Evolutionary conservation across 2,888 invertebrate species (phyloP), one percentile per base, ranked within the genome.

Genomic region (Papilio elwesi): DNA sequence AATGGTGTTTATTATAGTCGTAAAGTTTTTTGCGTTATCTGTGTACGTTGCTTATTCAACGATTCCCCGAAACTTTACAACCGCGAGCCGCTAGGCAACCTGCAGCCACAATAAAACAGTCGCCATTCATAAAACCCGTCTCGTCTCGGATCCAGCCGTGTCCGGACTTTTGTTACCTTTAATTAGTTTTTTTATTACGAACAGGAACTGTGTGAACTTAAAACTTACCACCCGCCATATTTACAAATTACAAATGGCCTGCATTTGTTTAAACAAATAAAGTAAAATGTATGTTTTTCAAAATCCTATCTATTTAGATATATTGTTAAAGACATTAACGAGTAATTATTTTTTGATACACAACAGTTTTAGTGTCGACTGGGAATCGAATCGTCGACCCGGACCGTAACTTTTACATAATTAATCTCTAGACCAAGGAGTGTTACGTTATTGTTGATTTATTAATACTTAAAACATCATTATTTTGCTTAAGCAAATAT

Each of bases 1-100:
- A 77, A 75, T 76, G 65, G 68, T 68, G 47, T 48, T 70, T 64
- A 72, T 57, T 68, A 75, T 67, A 67, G 47, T 71, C 71, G 71
- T 71, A 71, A 59, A 59, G 69, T 73, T 73, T 43, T 65, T 71
- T 62, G 47, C 51, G 11, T 71, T 75, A 64, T 74, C 64, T 65
- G 73, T 75, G 65, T 74, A 70, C 64, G 74, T 68, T 49, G 12
- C 13, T 73, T 59, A 69, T 73, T 73, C 57, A 57, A 49, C 13
- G 26, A 53, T 75, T 76, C 74, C 51, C 55, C 36, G 74, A 76
- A 72, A 64, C 38, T 63, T 53, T 70, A 70, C 66, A 36, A 73
- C 70, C 47, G 26, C 38, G 59, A n/a, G 53, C n/a, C 16, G 70
- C 52, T n/a, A n/a, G 11, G 15, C 38, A 57, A 57, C 71, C 71